Percentiles rank a stretch among this genome's conserved stretches.
These are phyloP conservation scores for Conus ventricosus DNA, from an alignment of 1,140 invertebrate genomes.

Conservation along the genomic window DNA sequence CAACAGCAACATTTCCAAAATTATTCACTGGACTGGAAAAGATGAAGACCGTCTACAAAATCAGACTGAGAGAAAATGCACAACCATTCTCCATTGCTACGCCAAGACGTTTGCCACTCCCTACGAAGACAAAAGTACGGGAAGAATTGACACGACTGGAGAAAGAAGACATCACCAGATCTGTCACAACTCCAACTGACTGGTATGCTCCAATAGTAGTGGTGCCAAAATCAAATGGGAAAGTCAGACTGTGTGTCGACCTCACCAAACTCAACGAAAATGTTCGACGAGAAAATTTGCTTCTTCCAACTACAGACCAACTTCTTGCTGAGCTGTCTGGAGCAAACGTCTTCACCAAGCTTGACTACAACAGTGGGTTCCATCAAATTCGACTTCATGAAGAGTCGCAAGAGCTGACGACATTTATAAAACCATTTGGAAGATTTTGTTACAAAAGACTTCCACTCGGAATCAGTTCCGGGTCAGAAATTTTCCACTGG, in stretches of 20 bases:
- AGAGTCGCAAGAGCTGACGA: neutral
- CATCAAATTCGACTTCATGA: neutral
- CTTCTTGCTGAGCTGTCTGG: neutral
- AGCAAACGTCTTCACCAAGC: too few species aligned
- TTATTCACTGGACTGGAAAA: constrained; percentile 15
- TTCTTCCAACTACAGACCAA: neutral
- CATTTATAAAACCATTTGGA: neutral
- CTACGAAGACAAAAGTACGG: neutral
- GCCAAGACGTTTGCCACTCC: neutral
- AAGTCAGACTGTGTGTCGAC: constrained; percentile 38
- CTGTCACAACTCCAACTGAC: constrained; percentile 56
- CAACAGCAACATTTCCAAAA: neutral
- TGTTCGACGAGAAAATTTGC: neutral
- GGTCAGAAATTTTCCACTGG: neutral
- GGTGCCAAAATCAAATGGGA: constrained; percentile 33
- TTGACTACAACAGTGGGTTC: too few species aligned
- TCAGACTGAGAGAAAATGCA: constrained; percentile 1
- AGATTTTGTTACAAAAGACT: neutral
- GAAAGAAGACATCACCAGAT: constrained; percentile 51
- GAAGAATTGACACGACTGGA: neutral
- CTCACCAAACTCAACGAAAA: constrained; percentile 17
- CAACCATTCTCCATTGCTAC: constrained; percentile 9
- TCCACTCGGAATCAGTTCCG: neutral
- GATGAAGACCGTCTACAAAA: constrained; percentile 18
- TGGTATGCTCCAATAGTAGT: constrained; percentile 41